Conservation (phyloP, 2,888 invertebrate species). For the Chirona hameri region DNA sequence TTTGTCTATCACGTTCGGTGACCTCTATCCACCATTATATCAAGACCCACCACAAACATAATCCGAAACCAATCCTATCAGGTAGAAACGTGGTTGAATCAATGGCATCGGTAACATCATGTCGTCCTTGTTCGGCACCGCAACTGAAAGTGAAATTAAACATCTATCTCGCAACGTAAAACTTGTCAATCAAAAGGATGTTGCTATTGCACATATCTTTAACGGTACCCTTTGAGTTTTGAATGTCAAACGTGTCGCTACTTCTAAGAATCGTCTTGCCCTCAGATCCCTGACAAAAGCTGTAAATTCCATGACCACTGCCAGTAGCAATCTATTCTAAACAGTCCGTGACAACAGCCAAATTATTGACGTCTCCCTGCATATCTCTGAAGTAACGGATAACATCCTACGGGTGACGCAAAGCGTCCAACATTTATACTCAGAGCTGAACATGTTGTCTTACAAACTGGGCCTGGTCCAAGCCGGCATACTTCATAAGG, state of each 20-base stretch:
- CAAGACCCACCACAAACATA: too few species aligned
- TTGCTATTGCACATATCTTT: background rate
- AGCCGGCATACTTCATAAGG: too few species aligned
- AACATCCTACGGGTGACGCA: too few species aligned
- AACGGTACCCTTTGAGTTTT: background rate
- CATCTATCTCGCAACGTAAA: too few species aligned
- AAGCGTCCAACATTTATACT: background rate
- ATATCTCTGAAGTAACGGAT: too few species aligned
- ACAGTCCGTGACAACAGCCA: background rate
- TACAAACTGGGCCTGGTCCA: background rate
- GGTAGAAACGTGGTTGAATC: background rate
- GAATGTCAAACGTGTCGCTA: background rate
- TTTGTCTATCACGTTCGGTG: too few species aligned
- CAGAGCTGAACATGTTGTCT: background rate
- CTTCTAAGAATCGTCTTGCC: background rate
- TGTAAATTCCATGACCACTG: background rate
- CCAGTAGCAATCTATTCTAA: background rate
- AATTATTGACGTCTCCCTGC: background rate
- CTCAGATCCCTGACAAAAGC: background rate
- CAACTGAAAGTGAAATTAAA: too few species aligned
- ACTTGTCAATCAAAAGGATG: too few species aligned
- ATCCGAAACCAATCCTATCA: too few species aligned
- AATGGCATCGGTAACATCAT: background rate
- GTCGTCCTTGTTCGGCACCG: background rate
- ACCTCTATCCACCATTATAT: too few species aligned